phyloP scores from a whole-genome alignment of 2,888 invertebrate species.

The Drosophila austrosaltans region DNA sequence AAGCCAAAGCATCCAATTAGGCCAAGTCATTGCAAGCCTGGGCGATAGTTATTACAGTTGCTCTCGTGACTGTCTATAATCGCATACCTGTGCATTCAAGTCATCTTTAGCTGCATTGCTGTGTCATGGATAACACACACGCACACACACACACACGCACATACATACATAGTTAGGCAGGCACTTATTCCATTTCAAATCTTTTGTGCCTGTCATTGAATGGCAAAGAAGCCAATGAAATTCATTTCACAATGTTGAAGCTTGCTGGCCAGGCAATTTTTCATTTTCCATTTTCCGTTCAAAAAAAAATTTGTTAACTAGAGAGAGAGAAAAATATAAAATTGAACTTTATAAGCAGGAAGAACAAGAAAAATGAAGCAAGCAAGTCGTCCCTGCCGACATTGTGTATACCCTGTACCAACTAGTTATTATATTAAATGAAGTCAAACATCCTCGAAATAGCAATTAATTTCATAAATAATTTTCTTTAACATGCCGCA shows the following conservation, averaged over 20 bases:
- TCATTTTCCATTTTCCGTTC: neutral
- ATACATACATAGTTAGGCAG: neutral
- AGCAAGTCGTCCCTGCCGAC: too few relatives aligned
- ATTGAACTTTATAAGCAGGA: neutral
- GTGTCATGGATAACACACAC: neutral
- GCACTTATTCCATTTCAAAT: neutral
- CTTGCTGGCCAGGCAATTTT: neutral
- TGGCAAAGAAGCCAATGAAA: neutral
- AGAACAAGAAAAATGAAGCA: too few relatives aligned
- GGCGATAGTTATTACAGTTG: too few relatives aligned
- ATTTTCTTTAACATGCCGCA: too few relatives aligned
- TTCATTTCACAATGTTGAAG: too few relatives aligned
- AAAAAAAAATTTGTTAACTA: neutral
- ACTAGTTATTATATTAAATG: too few relatives aligned
- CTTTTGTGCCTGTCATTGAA: conserved; percentile 1
- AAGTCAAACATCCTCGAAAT: too few relatives aligned
- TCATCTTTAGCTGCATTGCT: neutral
- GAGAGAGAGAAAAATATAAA: neutral
- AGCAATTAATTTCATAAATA: too few relatives aligned
- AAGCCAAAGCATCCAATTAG: too few relatives aligned
- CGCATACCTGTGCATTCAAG: neutral
- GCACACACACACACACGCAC: neutral
- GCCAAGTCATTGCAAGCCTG: too few relatives aligned
- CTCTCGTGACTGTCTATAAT: neutral
- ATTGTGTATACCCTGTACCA: too few relatives aligned